phyloP scores from a whole-genome alignment of 2,888 invertebrate genomes.

The Tenodera sinensis region DNA sequence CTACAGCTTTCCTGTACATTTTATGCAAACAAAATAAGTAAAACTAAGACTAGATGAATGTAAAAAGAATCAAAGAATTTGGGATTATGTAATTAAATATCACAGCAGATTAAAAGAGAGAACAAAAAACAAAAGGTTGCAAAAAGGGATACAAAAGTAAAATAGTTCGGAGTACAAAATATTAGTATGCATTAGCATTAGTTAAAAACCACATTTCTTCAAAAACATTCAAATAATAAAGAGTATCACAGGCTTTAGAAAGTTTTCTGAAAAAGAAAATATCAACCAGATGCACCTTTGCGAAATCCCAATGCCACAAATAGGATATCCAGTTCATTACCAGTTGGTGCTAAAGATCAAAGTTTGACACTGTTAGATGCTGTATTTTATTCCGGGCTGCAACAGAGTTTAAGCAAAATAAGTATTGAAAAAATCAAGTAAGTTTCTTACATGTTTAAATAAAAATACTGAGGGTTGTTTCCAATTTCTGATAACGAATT shows the following conservation, averaged over 20 bases:
- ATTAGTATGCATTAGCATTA: neutral
- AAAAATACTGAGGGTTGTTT: too few relatives aligned
- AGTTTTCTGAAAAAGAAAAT: too few relatives aligned
- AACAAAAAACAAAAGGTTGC: too few relatives aligned
- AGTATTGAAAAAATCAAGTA: neutral
- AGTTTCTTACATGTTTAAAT: too few relatives aligned
- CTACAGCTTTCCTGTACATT: neutral
- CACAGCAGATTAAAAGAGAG: neutral
- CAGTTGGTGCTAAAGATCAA: constrained; percentile 47
- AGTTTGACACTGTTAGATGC: constrained; percentile 76
- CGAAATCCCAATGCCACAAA: neutral
- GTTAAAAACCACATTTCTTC: too few relatives aligned
- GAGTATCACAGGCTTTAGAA: neutral
- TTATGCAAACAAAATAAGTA: neutral
- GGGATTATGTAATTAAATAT: neutral
- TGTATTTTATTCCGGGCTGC: constrained; percentile 77
- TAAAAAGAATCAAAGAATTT: neutral
- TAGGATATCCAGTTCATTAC: neutral
- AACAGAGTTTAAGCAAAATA: constrained; percentile 41
- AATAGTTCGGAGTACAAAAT: neutral
- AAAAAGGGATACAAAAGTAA: neutral
- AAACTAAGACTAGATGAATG: neutral
- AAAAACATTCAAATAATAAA: neutral
- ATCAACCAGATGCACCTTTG: neutral
- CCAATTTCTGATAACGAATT: too few relatives aligned